Evolutionary conservation across 2,888 invertebrate species (phyloP).

Genomic region (Tipula lateralis): DNA sequence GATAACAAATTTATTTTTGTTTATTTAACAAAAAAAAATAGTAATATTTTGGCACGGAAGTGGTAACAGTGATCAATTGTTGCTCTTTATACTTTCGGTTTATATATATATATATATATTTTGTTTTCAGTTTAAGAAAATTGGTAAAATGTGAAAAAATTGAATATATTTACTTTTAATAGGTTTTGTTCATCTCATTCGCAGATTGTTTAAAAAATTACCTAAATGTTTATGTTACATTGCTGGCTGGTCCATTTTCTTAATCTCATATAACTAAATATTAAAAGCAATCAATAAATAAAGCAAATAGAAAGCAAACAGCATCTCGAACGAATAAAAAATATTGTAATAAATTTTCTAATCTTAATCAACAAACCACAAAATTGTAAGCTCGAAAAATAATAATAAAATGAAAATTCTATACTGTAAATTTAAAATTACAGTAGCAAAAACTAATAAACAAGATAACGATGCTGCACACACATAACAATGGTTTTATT

Average conservation of each 20-base stretch:
- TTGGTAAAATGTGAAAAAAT: not conserved
- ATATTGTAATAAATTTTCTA: not conserved
- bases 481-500: not conserved
- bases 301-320: not conserved
- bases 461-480: not conserved
- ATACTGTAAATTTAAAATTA: not conserved
- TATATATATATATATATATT: too few species aligned
- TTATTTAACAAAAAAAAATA: not conserved
- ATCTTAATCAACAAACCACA: not conserved
- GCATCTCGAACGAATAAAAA: not conserved
- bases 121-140: not conserved
- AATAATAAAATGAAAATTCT: not conserved
- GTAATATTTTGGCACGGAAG: not conserved
- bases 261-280: not conserved
- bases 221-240: not conserved
- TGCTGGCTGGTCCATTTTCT: not conserved
- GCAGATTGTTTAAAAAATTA: not conserved
- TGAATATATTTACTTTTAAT: not conserved
- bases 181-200: not conserved
- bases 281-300: not conserved
- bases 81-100: not conserved
- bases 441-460: not conserved
- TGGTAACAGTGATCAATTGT: not conserved
- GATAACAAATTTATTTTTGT: not conserved
- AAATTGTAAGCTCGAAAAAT: not conserved